Evolutionary conservation across 2,797 vertebrate species (phyloP), one percentile per base, ranked within the genome.

Genomic region (Sebastiscus albofasciatus): DNA sequence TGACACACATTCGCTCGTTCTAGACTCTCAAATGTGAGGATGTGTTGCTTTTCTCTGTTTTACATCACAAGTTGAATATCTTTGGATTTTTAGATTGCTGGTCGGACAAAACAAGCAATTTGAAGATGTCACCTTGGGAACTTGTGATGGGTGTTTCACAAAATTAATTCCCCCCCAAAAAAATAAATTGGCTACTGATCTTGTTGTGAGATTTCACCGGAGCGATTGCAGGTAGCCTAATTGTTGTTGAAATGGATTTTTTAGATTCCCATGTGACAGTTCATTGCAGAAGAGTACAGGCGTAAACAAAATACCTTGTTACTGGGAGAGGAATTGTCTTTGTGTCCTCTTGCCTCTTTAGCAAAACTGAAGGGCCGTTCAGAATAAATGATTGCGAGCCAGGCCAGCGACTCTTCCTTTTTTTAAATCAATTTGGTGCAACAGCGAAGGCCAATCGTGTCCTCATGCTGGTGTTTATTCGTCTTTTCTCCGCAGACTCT

Each of bases 381-480:
- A 72, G 69, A 84, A 66, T 62, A 59, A 31, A 81, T 64, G 39
- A 84, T 77, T 64, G 73, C 46, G 49, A 76, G 70, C 69, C 26
- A 46, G 13, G 2, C 66, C 59, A 70, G 76, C 54, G 74, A 42
- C 69, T 70, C 66, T 55, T 66, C 49, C 49, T 39, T 78, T 75
- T 86, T 72, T 89, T 67, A 75, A 86, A 81, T 87, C 65, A 73
- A 79, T 85, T 83, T 83, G 59, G 52, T 60, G 29, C 27, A 75
- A 64, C 67, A 62, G 59, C 33, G 65, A 81, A 72, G 67, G 58
- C 67, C 67, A 74, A 18, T 59, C 11, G 0, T 39, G 33, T 64
- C 59, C 71, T 79, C 64, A 42, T 29, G 58, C 64, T 64, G 36
- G 20, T 60, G 67, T 80, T 87, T 79, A 67, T 83, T 81, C 22